Evolutionary conservation across 2,888 invertebrate species (phyloP).

Genomic region (Melitaea athalia): DNA sequence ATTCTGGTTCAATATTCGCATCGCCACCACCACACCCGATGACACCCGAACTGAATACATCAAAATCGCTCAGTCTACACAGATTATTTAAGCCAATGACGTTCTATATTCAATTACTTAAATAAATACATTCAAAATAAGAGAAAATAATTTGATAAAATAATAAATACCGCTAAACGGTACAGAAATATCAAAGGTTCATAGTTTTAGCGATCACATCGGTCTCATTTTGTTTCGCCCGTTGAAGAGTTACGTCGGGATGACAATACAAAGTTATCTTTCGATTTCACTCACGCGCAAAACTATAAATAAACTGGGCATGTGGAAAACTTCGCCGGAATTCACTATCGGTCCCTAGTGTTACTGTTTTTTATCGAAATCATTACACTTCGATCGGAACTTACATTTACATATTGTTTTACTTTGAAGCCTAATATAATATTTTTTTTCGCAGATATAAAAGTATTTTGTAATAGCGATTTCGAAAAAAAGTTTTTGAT

Average conservation of each 20-base stretch:
- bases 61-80: too few relatives aligned
- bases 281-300: slow-evolving; percentile 51
- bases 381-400: slow-evolving; percentile 19
- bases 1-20: too few relatives aligned
- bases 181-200: background rate
- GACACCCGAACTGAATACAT: too few relatives aligned
- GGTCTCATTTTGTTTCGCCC: slow-evolving; percentile 40
- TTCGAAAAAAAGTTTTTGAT: too few relatives aligned
- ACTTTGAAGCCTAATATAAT: background rate
- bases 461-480: too few relatives aligned
- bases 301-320: slow-evolving; percentile 40
- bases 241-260: slow-evolving; percentile 42
- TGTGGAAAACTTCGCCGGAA: slow-evolving; percentile 32
- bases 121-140: background rate
- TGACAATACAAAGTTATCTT: slow-evolving; percentile 55
- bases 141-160: background rate
- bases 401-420: slow-evolving; percentile 4
- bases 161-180: background rate
- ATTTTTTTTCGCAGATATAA: background rate
- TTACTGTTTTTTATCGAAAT: slow-evolving; percentile 12
- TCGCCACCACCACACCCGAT: too few relatives aligned
- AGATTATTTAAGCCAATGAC: too few relatives aligned
- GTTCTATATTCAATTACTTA: too few relatives aligned
- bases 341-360: slow-evolving; percentile 23
- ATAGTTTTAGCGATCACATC: slow-evolving; percentile 16